Evolutionary conservation across 2,888 invertebrate genomes (phyloP).

Genomic region (Pristionchus arcanus): DNA sequence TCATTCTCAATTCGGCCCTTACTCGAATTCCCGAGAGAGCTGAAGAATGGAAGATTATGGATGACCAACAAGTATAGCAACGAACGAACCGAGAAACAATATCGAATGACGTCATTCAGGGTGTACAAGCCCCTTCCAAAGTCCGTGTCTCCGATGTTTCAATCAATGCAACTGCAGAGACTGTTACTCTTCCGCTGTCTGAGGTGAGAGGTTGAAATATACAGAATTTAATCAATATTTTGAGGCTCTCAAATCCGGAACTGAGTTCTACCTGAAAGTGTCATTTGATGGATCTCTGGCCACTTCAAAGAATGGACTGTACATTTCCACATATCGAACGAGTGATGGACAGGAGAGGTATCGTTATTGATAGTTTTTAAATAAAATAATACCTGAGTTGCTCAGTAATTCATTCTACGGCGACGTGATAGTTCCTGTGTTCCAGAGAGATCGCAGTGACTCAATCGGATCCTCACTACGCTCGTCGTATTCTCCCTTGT

Average conservation of each 20-base stretch:
- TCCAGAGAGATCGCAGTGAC: constrained; percentile 57
- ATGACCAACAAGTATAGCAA: neutral
- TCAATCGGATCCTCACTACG: constrained; percentile 57
- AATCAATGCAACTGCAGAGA: constrained; percentile 16
- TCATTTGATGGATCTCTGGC: constrained; percentile 66
- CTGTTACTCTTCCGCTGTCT: neutral
- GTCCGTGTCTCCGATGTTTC: neutral
- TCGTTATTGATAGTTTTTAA: too few species aligned
- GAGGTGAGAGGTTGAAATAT: neutral
- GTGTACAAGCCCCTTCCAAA: neutral
- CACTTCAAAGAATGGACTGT: constrained; percentile 66
- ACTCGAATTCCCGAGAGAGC: neutral
- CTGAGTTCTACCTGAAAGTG: constrained; percentile 61
- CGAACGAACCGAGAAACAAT: too few species aligned
- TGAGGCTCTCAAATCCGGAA: neutral
- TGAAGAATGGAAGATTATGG: constrained; percentile 12
- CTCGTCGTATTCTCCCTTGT: constrained; percentile 59
- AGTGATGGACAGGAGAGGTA: constrained; percentile 62
- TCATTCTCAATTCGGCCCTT: constrained; percentile 24
- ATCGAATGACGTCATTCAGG: neutral
- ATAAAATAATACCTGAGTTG: too few species aligned
- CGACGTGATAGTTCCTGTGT: too few species aligned
- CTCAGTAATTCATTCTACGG: too few species aligned
- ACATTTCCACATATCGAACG: constrained; percentile 66
- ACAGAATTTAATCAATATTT: neutral